A percentile compares a stretch with the other conserved stretches of the same genome.
Evolutionary conservation across 1,140 invertebrate genomes (phyloP).

Genomic region (Megalonaias nervosa): DNA sequence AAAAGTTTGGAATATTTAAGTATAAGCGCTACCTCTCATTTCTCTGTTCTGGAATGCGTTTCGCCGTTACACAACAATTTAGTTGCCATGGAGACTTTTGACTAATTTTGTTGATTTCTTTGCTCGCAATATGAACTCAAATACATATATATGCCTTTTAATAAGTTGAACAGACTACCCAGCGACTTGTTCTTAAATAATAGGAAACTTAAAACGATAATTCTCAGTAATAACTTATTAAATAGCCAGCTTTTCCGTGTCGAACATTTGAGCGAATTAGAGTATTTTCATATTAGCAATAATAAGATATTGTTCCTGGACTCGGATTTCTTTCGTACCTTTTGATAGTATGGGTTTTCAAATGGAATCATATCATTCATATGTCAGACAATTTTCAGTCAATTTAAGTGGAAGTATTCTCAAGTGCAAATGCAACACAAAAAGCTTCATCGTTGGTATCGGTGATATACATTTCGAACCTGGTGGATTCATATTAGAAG

Average conservation of each 20-base stretch:
- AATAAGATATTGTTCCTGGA: neutral
- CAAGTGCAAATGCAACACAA: neutral
- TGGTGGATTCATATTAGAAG: neutral
- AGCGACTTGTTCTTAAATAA: neutral
- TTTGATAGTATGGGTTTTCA: neutral
- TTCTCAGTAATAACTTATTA: neutral
- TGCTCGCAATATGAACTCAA: neutral
- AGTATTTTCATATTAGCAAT: neutral
- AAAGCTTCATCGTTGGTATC: neutral
- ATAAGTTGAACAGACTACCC: neutral
- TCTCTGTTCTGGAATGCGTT: no score
- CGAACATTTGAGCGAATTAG: neutral
- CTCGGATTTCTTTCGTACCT: neutral
- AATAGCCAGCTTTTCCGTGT: neutral
- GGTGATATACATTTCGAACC: constrained; percentile 5
- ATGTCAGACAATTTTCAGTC: neutral
- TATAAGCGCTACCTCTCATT: no score
- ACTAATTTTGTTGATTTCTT: neutral
- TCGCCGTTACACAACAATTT: no score
- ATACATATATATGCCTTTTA: neutral
- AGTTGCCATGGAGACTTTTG: neutral
- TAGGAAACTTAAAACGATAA: neutral
- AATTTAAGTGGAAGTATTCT: neutral
- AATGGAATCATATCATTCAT: neutral
- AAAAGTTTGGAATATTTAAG: no score